Conservation (phyloP, 1,140 invertebrate genomes). For the Drosophila pruinosa region DNA sequence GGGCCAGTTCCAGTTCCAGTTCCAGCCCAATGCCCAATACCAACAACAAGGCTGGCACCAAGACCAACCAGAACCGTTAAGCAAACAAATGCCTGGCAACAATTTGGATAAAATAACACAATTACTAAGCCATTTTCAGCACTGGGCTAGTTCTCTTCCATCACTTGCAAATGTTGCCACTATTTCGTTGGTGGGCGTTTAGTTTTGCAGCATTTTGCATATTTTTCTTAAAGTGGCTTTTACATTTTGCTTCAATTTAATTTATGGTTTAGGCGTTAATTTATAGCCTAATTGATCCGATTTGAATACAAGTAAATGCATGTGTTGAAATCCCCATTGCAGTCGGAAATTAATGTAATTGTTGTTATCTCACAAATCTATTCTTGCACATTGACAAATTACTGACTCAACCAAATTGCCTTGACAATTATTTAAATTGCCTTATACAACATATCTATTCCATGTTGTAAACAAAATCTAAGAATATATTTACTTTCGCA, state of each 20-base stretch:
- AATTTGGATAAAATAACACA: conserved; percentile 52
- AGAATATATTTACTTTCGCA: neutral
- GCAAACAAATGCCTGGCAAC: conserved; percentile 50
- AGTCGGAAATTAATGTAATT: conserved; percentile 33
- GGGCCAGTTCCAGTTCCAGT: conserved; percentile 27
- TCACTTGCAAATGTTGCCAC: conserved; percentile 10
- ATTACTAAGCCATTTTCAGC: conserved; percentile 48
- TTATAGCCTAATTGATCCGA: conserved; percentile 75
- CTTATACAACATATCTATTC: neutral
- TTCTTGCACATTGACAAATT: neutral
- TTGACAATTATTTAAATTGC: neutral
- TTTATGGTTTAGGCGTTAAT: conserved; percentile 75
- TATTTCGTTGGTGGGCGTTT: conserved; percentile 50
- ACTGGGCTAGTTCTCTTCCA: conserved; percentile 21
- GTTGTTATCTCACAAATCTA: conserved; percentile 17
- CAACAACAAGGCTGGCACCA: neutral
- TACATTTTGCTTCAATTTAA: conserved; percentile 72
- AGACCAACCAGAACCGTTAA: conserved; percentile 36
- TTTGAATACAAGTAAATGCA: conserved; percentile 65
- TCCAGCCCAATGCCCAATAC: neutral
- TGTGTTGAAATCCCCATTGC: conserved; percentile 50
- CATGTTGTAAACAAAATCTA: neutral
- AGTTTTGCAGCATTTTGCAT: conserved; percentile 59
- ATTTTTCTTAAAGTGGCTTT: conserved; percentile 66
- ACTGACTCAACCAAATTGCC: neutral